phyloP scores from a whole-genome alignment of 2,797 vertebrate genomes.

The Smutsia gigantea region DNA sequence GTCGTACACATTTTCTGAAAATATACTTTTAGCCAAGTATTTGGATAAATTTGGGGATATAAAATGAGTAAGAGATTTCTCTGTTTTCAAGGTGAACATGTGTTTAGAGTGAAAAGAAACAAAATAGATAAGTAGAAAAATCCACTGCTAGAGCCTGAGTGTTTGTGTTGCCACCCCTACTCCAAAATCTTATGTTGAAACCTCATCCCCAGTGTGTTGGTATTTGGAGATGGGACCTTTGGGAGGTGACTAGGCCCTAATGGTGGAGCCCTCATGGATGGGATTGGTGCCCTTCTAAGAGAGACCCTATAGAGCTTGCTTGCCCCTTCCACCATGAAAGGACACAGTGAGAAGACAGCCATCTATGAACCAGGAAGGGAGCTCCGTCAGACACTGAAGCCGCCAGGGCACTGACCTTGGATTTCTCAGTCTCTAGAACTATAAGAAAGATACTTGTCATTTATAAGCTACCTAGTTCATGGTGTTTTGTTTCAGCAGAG shows the following conservation, averaged over 20 bases:
- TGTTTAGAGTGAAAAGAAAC: neutral
- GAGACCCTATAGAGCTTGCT: neutral
- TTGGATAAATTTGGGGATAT: neutral
- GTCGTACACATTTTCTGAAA: neutral
- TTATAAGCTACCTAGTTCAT: neutral
- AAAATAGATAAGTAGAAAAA: neutral
- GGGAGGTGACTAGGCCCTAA: neutral
- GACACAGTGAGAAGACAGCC: neutral
- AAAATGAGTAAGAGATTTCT: slow-evolving; percentile 14
- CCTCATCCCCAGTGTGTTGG: neutral
- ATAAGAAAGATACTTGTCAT: neutral
- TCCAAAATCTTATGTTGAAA: neutral
- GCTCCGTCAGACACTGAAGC: neutral
- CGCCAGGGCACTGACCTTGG: neutral
- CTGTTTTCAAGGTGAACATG: neutral
- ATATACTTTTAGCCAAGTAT: neutral
- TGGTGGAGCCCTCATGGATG: neutral
- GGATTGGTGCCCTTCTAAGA: neutral
- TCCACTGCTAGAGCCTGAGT: neutral
- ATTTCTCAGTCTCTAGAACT: neutral
- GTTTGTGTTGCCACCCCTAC: neutral
- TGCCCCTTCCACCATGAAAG: neutral
- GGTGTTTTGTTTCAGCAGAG: neutral
- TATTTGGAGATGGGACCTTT: neutral
- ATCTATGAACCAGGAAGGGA: neutral